Conservation (phyloP, 2,113 vertebrate genomes). For the Diglossa brunneiventris region DNA sequence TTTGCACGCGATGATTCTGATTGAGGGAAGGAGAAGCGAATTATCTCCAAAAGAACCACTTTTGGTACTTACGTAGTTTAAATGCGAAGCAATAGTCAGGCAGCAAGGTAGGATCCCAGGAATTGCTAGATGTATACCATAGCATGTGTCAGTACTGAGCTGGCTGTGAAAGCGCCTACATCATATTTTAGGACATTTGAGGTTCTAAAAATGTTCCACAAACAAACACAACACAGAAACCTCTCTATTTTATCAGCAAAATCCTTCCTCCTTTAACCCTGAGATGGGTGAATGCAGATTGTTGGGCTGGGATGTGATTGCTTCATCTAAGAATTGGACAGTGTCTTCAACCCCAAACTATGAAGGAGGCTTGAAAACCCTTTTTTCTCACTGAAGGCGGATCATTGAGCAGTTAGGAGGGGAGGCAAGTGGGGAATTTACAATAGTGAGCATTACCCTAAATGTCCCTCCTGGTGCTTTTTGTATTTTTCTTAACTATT, state of each 20-base stretch:
- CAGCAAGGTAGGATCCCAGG: not conserved
- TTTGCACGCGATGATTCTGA: not conserved
- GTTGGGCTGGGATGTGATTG: too few species aligned
- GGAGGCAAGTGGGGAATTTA: not conserved
- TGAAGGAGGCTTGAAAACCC: not conserved
- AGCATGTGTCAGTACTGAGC: not conserved
- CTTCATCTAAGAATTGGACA: not conserved
- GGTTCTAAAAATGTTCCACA: not conserved
- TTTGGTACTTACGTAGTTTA: not conserved
- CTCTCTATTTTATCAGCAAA: not conserved
- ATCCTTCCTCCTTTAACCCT: not conserved
- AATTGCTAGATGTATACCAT: not conserved
- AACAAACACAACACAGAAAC: not conserved
- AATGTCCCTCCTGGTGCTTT: not conserved
- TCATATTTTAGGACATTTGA: not conserved
- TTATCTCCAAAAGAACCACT: not conserved
- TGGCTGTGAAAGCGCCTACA: not conserved
- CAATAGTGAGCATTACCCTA: not conserved
- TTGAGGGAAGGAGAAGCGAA: not conserved
- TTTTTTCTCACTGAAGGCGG: not conserved
- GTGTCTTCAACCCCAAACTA: not conserved
- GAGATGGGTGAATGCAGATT: accelerated
- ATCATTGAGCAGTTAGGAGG: not conserved
- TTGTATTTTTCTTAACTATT: not conserved
- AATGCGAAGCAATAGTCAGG: not conserved